A percentile compares a stretch with the other conserved stretches of the same genome.
phyloP scores from a whole-genome alignment of 2,888 invertebrate species.

The Melanchra persicariae region DNA sequence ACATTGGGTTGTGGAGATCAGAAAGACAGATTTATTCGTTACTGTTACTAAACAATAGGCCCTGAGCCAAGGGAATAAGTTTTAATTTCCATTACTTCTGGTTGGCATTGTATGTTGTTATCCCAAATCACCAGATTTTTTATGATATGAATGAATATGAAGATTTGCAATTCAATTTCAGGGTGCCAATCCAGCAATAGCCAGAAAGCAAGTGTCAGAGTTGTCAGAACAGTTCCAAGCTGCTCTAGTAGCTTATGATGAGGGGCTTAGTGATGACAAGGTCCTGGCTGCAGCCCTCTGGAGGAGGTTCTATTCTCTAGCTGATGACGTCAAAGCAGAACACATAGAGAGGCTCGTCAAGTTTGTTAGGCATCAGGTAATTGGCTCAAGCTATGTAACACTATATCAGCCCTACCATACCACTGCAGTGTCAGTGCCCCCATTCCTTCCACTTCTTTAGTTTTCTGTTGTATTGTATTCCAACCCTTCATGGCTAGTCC shows the following conservation, averaged over 20 bases:
- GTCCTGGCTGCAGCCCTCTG: constrained; percentile 95
- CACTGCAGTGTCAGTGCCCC: neutral
- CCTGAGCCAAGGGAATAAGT: neutral
- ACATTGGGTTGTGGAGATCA: too few species aligned
- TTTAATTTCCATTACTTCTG: neutral
- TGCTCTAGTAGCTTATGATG: constrained; percentile 96
- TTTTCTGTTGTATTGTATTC: neutral
- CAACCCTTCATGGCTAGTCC: neutral
- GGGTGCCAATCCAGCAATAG: constrained; percentile 92
- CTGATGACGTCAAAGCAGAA: constrained; percentile 92
- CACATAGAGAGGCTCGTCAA: constrained; percentile 93
- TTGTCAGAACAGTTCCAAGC: constrained; percentile 96
- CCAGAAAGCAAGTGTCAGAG: constrained; percentile 92
- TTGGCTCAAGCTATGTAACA: neutral
- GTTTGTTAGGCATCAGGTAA: constrained; percentile 95
- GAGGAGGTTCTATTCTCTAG: constrained; percentile 94
- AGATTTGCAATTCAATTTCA: constrained; percentile 73
- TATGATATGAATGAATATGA: neutral
- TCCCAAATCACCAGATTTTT: neutral
- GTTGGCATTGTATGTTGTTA: neutral
- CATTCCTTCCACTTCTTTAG: neutral
- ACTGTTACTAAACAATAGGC: neutral
- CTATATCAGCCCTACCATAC: neutral
- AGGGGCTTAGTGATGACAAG: constrained; percentile 95
- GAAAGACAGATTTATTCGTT: neutral